Percentiles rank a stretch among this genome's conserved stretches.
Evolutionary conservation across 2,888 invertebrate species (phyloP).

Genomic region (Gisinianus flammeolus): DNA sequence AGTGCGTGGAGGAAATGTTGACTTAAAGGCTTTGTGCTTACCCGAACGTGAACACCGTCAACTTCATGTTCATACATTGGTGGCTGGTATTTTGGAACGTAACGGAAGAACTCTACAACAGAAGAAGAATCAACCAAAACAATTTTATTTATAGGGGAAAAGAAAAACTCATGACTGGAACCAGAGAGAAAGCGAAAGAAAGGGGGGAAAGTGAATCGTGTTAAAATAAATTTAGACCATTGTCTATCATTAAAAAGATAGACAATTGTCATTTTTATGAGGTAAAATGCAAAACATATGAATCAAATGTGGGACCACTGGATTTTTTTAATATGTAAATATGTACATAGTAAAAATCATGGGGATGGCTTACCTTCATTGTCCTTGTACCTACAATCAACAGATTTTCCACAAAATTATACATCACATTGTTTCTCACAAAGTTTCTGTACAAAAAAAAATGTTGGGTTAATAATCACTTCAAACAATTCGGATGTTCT

Average conservation of each 20-base stretch:
- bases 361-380: neutral
- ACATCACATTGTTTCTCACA: neutral
- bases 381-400: slow-evolving; percentile 2
- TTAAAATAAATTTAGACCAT: too few species aligned
- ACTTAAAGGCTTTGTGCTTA: slow-evolving; percentile 63
- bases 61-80: slow-evolving; percentile 73
- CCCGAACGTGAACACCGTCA: slow-evolving; percentile 73
- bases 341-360: neutral
- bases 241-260: too few species aligned
- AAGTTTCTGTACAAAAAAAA: neutral
- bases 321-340: neutral
- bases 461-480: neutral
- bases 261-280: neutral
- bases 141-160: too few species aligned
- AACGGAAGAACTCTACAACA: slow-evolving; percentile 82
- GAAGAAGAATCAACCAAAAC: too few species aligned
- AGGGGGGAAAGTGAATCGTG: too few species aligned
- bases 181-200: too few species aligned
- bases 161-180: too few species aligned
- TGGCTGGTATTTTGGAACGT: slow-evolving; percentile 74
- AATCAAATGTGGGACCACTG: too few species aligned
- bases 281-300: neutral
- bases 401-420: neutral
- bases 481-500: neutral
- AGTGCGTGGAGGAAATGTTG: neutral